Evolutionary conservation across 2,888 invertebrate species (phyloP), one percentile per base, ranked within the genome.

Genomic region (Pemphredon lugubris): DNA sequence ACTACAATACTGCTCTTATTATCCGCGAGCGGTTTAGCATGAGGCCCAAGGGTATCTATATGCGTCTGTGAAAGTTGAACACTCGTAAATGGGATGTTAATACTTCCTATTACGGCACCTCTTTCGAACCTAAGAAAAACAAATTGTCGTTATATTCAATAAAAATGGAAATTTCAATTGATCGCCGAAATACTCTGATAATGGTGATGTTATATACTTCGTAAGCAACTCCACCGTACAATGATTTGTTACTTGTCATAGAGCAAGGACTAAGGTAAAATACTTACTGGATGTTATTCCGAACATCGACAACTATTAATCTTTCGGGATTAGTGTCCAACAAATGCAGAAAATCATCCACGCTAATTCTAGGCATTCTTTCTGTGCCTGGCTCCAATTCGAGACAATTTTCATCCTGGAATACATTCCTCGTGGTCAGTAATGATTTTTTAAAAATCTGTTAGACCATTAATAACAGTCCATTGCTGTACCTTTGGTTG

Each of bases 51-150:
- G 11, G 94, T 93, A 75, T 95, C 94, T 5, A 96, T 89, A 79
- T 95, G 93, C 53, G 92, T 92, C 72, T 94, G 93, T 0, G 93
- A 93, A 53, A 95, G 91, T 70, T 94, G 93, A 0, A 97, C 94
- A 14, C 95, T 94, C 45, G 95, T 94, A 90, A 95, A 96, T 2
- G 98, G 97, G 85, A 98, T 94, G 90, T 97, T 98, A 54, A 97
- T 93, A 88, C 97, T 97, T 51, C 94, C 94, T 11, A 93, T 93
- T 58, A 98, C 92, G 70, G 95, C 94, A 58, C 95, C 95, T 81
- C 96, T 93, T 68, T 94, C 93, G 88, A 92, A 98, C 83, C 96
- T 96, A 79, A 30, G 40, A 65, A 67, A 58, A 39, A 3, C 21
- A 13, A 34, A 83, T 83, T 66, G 32, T 39, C 45, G 53, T 32